Conservation (phyloP, 2,113 vertebrate species). For the Leptodactylus fuscus region DNA sequence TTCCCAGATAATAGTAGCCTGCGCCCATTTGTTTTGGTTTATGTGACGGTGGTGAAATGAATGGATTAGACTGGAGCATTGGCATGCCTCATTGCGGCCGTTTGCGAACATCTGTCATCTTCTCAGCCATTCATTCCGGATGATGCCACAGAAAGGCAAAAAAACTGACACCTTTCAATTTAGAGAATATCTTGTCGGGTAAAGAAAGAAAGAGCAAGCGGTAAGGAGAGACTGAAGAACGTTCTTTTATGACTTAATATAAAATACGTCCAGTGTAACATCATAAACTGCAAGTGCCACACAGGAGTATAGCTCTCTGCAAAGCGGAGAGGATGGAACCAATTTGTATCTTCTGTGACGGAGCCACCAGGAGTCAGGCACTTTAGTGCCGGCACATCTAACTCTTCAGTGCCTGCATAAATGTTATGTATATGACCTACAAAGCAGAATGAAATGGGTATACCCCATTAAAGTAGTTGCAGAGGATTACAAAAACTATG, state of each 20-base stretch:
- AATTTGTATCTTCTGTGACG: constrained; percentile 23
- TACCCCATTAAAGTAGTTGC: too few relatives aligned
- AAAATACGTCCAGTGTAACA: constrained; percentile 61
- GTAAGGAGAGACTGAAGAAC: constrained; percentile 62
- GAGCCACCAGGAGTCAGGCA: constrained; percentile 10
- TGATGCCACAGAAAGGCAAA: constrained; percentile 71
- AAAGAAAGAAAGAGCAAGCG: constrained; percentile 5
- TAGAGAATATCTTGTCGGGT: constrained; percentile 70
- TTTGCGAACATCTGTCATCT: constrained; percentile 91
- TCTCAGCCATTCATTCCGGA: constrained; percentile 81
- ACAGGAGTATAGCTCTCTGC: constrained; percentile 42
- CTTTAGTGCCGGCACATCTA: not conserved
- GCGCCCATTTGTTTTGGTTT: constrained; percentile 82
- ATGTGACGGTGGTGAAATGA: constrained; percentile 78
- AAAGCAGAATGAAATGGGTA: too few relatives aligned
- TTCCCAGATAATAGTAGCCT: constrained; percentile 72
- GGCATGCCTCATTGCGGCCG: constrained; percentile 87
- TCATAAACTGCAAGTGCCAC: constrained; percentile 33
- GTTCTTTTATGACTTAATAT: constrained; percentile 73
- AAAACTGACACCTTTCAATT: constrained; percentile 81
- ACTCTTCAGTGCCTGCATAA: not conserved
- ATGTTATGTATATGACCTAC: not conserved
- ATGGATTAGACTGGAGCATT: constrained; percentile 87
- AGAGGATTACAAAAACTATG: too few relatives aligned
- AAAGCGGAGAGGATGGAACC: constrained; percentile 28